A percentile compares a stretch with the other conserved stretches of the same genome.
These are phyloP conservation scores for Chaitophorus viminalis DNA, from an alignment of 2,888 invertebrate genomes.

Conservation along the genomic window DNA sequence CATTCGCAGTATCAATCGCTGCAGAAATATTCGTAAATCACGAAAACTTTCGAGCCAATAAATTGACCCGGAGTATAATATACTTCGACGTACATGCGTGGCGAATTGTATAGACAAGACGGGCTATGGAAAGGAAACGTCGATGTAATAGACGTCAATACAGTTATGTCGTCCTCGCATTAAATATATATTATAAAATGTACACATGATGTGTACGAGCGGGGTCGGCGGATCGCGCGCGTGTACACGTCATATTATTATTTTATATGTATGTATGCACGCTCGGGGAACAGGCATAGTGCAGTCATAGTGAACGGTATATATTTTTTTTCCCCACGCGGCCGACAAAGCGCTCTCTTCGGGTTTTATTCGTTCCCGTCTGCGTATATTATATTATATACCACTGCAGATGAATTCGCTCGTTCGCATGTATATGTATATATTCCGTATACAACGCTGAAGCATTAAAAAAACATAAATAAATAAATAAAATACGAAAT, in stretches of 20 bases:
- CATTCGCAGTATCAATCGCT: too few species aligned
- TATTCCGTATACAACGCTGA: too few species aligned
- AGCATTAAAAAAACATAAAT: not conserved
- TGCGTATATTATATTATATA: too few species aligned
- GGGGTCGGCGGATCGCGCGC: not conserved
- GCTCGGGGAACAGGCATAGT: not conserved
- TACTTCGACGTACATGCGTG: too few species aligned
- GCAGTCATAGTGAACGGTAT: conserved; percentile 5
- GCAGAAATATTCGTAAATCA: not conserved
- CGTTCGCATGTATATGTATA: not conserved
- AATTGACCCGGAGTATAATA: too few species aligned
- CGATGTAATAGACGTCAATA: not conserved
- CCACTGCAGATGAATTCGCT: conserved; percentile 4
- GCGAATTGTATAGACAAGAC: too few species aligned
- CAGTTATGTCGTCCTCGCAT: not conserved
- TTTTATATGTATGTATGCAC: conserved; percentile 8
- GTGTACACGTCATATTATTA: not conserved
- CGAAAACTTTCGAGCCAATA: not conserved
- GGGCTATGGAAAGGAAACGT: not conserved
- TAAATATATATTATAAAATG: too few species aligned
- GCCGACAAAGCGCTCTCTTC: not conserved
- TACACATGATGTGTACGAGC: too few species aligned
- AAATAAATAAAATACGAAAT: conserved; percentile 3
- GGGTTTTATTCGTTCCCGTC: not conserved
- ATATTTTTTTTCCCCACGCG: not conserved